Evolutionary conservation across 1,140 invertebrate genomes (phyloP).

Genomic region (Helicorthomorpha holstii): DNA sequence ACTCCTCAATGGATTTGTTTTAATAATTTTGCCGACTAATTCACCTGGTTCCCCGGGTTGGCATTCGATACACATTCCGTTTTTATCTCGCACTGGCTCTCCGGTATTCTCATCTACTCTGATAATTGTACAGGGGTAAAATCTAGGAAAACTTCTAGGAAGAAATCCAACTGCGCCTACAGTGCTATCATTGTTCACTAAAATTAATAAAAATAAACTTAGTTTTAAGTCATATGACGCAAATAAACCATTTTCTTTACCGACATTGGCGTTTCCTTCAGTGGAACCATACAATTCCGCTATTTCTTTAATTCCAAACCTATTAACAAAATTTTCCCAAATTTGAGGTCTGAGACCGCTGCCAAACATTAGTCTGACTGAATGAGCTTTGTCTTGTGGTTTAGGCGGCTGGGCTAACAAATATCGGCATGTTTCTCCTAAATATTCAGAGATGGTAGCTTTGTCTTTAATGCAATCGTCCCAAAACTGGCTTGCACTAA

Average conservation of each 20-base stretch:
- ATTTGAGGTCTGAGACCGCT: conserved; percentile 93
- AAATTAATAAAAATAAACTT: conserved; percentile 25
- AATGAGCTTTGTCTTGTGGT: conserved; percentile 64
- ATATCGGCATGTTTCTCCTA: conserved; percentile 97
- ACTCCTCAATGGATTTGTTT: conserved; percentile 31
- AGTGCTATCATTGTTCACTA: conserved; percentile 81
- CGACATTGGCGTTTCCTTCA: conserved; percentile 90
- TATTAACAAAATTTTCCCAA: conserved; percentile 76
- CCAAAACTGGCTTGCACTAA: conserved; percentile 91
- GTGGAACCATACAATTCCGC: conserved; percentile 95
- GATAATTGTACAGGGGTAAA: conserved; percentile 81
- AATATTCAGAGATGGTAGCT: conserved; percentile 93
- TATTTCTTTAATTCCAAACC: conserved; percentile 74
- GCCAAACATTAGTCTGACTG: conserved; percentile 73
- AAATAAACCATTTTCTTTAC: too few species aligned
- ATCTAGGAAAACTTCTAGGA: conserved; percentile 58
- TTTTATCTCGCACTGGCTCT: conserved; percentile 55
- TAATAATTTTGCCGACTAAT: conserved; percentile 88
- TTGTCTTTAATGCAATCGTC: conserved; percentile 85
- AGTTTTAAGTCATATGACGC: too few species aligned
- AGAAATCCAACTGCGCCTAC: conserved; percentile 91
- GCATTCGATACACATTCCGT: conserved; percentile 67
- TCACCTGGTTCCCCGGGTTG: conserved; percentile 80
- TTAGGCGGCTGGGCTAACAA: conserved; percentile 68
- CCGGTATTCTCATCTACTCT: conserved; percentile 67